Evolutionary conservation across 2,888 invertebrate genomes (phyloP), one percentile per base, ranked within the genome.

Genomic region (Nomada fabriciana): DNA sequence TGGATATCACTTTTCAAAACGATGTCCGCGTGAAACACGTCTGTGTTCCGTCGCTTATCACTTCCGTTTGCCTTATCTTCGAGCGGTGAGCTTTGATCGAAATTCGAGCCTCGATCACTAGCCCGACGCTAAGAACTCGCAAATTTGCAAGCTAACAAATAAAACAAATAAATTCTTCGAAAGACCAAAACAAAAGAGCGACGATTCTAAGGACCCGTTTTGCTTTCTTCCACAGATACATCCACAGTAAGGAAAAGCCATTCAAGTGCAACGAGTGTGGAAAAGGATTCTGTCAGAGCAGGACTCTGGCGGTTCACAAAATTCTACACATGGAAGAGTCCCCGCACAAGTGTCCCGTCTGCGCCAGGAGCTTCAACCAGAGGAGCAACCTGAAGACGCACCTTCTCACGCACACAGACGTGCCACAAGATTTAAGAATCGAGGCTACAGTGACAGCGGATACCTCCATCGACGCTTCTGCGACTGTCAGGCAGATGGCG

Each of bases 231-330:
- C 0, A 2, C 95, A 98, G 98, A 93, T 99, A 99, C 94, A 99
- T 99, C 87, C 99, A 99, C 94, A 98, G 98, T 87, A 99, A 99
- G 93, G 98, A 99, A 94, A 99, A 99, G 94, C 99, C 99, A 0
- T 99, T 99, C 95, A 99, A 98, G 93, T 99, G 99, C 94, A 96
- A 96, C 4, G 98, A 98, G 90, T 99, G 99, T 94, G 98, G 98
- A 61, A 99, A 99, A 94, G 99, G 99, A 7, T 99, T 99, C 94
- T 99, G 99, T 94, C 99, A 99, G 93, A 98, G 98, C 29, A 95
- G 99, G 69, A 99, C 99, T 0, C 95, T 99, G 87, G 98, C 99
- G 1, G 99, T 99, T 1, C 99, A 99, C 95, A 98, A 97, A 94
- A 98, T 98, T 86, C 96, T 98, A 47, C 98, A 98, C 93, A 96